Evolutionary conservation across 2,113 vertebrate genomes (phyloP).

Genomic region (Edolisoma coerulescens): DNA sequence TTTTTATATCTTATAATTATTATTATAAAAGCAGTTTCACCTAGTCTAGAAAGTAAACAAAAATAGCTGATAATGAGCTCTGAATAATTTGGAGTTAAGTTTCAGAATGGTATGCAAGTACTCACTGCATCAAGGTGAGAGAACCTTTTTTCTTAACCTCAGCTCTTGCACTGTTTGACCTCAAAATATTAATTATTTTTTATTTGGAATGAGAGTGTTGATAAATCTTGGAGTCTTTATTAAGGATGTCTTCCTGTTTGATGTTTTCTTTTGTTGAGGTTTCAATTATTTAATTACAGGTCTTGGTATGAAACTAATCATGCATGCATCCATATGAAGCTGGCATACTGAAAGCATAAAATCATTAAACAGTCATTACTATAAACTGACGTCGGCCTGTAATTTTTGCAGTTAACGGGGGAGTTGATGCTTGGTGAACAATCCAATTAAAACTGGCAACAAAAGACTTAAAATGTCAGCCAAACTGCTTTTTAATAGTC

Average conservation of each 20-base stretch:
- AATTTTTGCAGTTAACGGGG: conserved; percentile 81
- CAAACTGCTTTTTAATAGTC: conserved; percentile 88
- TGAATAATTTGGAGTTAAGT: not conserved
- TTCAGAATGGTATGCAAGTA: not conserved
- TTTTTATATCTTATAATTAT: not conserved
- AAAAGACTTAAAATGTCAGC: conserved; percentile 85
- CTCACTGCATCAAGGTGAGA: not conserved
- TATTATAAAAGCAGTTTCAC: not conserved
- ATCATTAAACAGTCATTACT: conserved; percentile 83
- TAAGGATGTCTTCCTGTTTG: conserved; percentile 60
- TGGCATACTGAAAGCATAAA: conserved; percentile 74
- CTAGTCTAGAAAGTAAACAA: conserved; percentile 24
- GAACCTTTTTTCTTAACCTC: not conserved
- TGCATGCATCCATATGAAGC: conserved; percentile 67
- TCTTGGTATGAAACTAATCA: conserved; percentile 80
- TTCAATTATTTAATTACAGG: conserved; percentile 80
- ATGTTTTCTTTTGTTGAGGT: conserved; percentile 57
- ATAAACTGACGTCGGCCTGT: conserved; percentile 76
- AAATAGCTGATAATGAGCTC: not conserved
- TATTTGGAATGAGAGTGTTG: conserved; percentile 33
- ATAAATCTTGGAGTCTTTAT: conserved; percentile 54
- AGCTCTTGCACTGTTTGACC: not conserved
- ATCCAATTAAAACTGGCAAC: conserved; percentile 86
- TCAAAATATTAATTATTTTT: conserved; percentile 18
- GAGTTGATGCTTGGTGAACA: conserved; percentile 86